phyloP scores from a whole-genome alignment of 92 coral and sea anemone genomes.

The Isaurus tuberculatus region DNA sequence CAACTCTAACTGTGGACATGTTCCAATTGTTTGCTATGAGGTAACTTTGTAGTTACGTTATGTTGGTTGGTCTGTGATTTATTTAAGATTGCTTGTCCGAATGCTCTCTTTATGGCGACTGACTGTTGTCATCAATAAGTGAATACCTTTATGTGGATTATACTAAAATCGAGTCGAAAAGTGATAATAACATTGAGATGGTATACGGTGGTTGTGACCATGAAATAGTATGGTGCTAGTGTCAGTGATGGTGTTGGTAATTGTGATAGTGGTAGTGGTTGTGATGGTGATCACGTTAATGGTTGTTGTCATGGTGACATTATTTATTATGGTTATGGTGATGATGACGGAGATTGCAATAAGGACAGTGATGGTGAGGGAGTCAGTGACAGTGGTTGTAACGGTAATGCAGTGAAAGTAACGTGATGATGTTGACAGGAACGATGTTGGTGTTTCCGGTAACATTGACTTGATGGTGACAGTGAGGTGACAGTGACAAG shows the following conservation, averaged over 20 bases:
- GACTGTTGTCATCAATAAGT: too few relatives aligned
- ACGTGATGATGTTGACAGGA: background rate
- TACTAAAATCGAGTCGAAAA: too few relatives aligned
- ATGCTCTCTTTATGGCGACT: background rate
- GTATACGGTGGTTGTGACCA: too few relatives aligned
- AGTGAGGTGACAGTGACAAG: background rate
- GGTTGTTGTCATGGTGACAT: background rate
- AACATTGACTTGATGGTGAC: background rate
- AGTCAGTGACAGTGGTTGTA: background rate
- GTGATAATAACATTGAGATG: too few relatives aligned
- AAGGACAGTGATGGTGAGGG: background rate
- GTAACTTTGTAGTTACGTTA: constrained; percentile 47
- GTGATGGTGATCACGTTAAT: background rate
- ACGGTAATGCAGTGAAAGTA: background rate
- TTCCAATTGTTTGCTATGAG: constrained; percentile 89
- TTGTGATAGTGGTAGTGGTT: background rate
- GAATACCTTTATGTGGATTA: too few relatives aligned
- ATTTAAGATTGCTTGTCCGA: background rate
- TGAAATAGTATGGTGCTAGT: background rate
- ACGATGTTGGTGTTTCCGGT: background rate
- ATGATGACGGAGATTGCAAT: background rate
- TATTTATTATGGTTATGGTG: background rate
- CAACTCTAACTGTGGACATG: constrained; percentile 85
- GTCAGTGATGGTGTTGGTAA: background rate
- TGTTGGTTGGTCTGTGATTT: background rate